phyloP scores from a whole-genome alignment of 2,888 invertebrate species.

The Lottia scabra region DNA sequence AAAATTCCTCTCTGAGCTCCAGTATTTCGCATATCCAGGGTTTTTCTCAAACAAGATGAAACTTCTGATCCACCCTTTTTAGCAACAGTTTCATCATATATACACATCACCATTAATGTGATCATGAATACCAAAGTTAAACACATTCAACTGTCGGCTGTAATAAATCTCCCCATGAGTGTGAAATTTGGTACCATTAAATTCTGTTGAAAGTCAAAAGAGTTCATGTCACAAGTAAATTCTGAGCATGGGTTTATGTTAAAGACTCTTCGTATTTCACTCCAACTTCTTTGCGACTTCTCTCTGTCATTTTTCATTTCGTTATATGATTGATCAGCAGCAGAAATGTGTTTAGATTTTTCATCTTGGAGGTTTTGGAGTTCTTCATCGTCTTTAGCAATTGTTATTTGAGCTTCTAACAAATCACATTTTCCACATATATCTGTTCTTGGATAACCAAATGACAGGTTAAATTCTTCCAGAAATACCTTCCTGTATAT shows the following conservation, averaged over 20 bases:
- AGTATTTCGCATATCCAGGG: background rate
- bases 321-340: background rate
- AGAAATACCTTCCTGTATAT: background rate
- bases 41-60: background rate
- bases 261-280: background rate
- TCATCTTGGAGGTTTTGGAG: background rate
- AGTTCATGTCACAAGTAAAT: background rate
- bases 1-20: background rate
- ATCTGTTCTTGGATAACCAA: background rate
- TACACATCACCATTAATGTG: background rate
- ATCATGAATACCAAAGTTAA: slow-evolving; percentile 14
- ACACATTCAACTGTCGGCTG: slow-evolving; percentile 3
- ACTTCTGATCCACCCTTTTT: slow-evolving; percentile 6
- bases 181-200: background rate
- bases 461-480: background rate
- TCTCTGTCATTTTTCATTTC: background rate
- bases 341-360: background rate
- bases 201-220: slow-evolving; percentile 2
- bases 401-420: background rate
- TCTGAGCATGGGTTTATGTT: background rate
- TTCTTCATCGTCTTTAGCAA: background rate
- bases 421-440: background rate
- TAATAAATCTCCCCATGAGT: slow-evolving; percentile 15
- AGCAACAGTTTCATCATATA: slow-evolving; percentile 9
- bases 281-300: background rate